Conservation (phyloP, 1,140 invertebrate genomes). For the Akabosia matsudoensis region DNA sequence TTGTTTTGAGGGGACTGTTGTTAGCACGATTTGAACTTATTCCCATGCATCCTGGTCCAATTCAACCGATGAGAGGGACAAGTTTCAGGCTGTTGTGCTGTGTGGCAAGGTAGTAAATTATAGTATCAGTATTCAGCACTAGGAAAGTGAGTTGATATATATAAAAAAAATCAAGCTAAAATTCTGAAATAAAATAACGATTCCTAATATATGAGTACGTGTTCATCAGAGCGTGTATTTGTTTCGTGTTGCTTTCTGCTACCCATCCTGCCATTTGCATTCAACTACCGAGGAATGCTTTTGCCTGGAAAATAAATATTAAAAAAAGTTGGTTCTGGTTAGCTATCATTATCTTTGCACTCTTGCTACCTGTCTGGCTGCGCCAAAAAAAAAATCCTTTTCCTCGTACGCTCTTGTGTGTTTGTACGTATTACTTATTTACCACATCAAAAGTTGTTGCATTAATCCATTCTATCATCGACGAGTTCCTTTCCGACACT, state of each 20-base stretch:
- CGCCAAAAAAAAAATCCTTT: too few species aligned
- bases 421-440: neutral
- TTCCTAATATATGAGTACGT: neutral
- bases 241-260: neutral
- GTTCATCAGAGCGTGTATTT: conserved; percentile 4
- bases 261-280: neutral
- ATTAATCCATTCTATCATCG: neutral
- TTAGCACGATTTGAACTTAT: neutral
- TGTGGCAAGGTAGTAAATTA: neutral
- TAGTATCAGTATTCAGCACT: neutral
- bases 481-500: neutral
- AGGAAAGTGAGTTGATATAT: neutral
- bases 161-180: neutral
- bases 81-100: neutral
- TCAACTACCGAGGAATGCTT: neutral
- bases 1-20: too few species aligned
- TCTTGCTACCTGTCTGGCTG: neutral
- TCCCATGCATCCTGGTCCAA: neutral
- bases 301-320: neutral
- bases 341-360: neutral
- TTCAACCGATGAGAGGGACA: neutral
- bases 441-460: neutral
- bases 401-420: too few species aligned
- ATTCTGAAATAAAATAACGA: neutral
- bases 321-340: neutral